phyloP scores from a whole-genome alignment of 2,888 invertebrate species.

The Nephrotoma flavescens region DNA sequence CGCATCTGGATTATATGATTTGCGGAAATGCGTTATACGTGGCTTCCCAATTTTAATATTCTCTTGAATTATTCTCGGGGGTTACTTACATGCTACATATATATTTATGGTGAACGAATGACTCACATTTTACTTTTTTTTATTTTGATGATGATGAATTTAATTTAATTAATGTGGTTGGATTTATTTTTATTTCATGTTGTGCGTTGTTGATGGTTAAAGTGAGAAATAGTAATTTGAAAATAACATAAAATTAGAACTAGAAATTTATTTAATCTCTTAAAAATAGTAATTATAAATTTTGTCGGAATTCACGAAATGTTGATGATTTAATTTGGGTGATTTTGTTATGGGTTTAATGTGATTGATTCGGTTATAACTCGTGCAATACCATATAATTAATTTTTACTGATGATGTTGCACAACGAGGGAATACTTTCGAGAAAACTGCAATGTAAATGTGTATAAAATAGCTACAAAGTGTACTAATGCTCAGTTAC shows the following conservation, averaged over 20 bases:
- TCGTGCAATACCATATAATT: no score
- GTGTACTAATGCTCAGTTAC: no score
- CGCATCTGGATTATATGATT: no score
- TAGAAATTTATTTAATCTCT: background rate
- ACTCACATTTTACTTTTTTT: background rate
- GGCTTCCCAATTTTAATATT: background rate
- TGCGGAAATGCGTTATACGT: background rate
- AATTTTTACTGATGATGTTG: no score
- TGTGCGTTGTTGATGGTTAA: background rate
- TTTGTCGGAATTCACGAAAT: background rate
- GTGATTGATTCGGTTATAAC: no score
- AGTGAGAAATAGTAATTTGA: background rate
- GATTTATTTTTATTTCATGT: background rate
- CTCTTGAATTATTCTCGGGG: background rate
- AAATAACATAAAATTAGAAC: background rate
- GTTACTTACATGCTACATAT: background rate
- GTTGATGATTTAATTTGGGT: background rate
- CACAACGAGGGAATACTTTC: no score
- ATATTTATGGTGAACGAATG: background rate
- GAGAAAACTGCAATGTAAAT: no score
- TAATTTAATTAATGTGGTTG: background rate
- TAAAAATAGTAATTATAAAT: background rate
- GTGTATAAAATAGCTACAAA: no score
- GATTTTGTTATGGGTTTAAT: background rate
- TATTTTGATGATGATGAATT: background rate